These are phyloP conservation scores for Adoxophyes honmai DNA, from an alignment of 1,140 invertebrate species.

Conservation along the genomic window DNA sequence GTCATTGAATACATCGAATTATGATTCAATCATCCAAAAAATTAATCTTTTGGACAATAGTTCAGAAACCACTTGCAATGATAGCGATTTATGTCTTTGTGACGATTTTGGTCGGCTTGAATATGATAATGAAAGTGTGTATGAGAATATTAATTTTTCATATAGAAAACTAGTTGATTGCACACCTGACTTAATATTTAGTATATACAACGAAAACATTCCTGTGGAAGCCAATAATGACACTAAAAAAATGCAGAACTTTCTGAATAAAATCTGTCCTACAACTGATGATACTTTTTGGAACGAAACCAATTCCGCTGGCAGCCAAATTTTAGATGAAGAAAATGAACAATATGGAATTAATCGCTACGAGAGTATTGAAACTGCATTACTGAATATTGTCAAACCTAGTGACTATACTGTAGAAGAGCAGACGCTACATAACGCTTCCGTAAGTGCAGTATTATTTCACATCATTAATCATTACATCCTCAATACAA, in stretches of 20 bases:
- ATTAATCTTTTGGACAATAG: constrained; percentile 12
- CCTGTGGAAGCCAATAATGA: not conserved
- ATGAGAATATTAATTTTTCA: constrained; percentile 58
- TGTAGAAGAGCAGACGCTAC: too few relatives aligned
- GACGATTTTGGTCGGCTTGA: constrained; percentile 49
- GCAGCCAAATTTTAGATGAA: too few relatives aligned
- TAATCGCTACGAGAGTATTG: too few relatives aligned
- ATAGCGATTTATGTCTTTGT: constrained; percentile 49
- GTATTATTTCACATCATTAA: too few relatives aligned
- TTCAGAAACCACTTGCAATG: constrained; percentile 3
- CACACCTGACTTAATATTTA: constrained; percentile 34
- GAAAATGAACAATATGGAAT: constrained; percentile 9
- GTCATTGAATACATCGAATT: too few relatives aligned
- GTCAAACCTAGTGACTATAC: too few relatives aligned
- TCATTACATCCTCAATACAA: not conserved
- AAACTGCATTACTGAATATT: too few relatives aligned
- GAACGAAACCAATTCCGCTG: too few relatives aligned
- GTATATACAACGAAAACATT: constrained; percentile 38
- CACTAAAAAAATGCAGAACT: not conserved
- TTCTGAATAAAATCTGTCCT: too few relatives aligned
- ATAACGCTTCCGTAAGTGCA: too few relatives aligned
- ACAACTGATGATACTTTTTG: too few relatives aligned
- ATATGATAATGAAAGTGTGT: constrained; percentile 28
- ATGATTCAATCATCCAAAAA: not conserved
- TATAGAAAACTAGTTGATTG: constrained; percentile 19